Evolutionary conservation across 2,888 invertebrate species (phyloP).

Genomic region (Pheosia tremula): DNA sequence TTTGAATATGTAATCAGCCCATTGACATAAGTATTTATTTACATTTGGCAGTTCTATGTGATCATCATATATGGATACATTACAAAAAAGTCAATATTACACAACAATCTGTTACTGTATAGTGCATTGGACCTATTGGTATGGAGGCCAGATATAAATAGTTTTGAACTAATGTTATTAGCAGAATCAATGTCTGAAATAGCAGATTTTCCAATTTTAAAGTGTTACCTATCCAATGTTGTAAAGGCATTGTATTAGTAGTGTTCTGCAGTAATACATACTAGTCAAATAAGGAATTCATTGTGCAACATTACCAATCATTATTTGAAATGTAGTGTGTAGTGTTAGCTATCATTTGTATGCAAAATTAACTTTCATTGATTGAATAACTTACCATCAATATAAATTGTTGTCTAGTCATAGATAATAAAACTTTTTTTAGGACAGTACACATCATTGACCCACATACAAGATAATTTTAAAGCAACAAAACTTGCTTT

Average conservation of each 20-base stretch:
- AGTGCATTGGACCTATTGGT: neutral
- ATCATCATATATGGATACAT: neutral
- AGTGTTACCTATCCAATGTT: no score
- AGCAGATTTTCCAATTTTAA: neutral
- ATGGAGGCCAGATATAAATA: constrained; percentile 7
- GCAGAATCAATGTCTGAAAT: constrained; percentile 19
- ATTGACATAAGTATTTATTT: constrained; percentile 31
- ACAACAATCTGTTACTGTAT: neutral
- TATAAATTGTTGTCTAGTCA: constrained; percentile 1
- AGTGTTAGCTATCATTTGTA: neutral
- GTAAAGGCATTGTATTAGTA: no score
- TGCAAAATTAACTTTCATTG: neutral
- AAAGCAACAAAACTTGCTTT: neutral
- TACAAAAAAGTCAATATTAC: neutral
- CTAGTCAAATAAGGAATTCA: neutral
- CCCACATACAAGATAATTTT: constrained; percentile 13
- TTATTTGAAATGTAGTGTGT: no score
- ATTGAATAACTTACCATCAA: neutral
- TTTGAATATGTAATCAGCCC: constrained; percentile 23
- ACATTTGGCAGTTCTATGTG: constrained; percentile 22
- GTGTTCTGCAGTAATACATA: no score
- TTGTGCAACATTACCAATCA: neutral
- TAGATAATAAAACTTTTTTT: constrained; percentile 6
- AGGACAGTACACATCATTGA: constrained; percentile 10
- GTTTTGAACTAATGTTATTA: constrained; percentile 18